A percentile compares a stretch with the other conserved stretches of the same genome.
Evolutionary conservation across 2,888 invertebrate genomes (phyloP).

Genomic region (Thelaira solivaga): DNA sequence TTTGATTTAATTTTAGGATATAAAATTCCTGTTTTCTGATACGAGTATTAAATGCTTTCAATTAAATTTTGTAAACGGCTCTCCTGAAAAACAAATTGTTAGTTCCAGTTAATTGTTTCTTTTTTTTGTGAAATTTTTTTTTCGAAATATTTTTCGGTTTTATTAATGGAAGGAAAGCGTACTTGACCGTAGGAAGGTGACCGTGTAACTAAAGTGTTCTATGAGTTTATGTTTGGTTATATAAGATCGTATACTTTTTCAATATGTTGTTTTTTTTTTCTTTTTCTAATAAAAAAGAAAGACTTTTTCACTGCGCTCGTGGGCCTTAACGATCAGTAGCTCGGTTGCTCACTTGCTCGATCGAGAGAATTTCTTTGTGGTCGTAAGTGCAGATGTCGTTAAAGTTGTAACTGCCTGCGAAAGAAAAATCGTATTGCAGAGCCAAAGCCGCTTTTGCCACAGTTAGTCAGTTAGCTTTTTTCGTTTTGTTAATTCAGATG

Average conservation of each 20-base stretch:
- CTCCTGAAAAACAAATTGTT: constrained; percentile 38
- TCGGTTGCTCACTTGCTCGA: constrained; percentile 34
- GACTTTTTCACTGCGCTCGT: constrained; percentile 38
- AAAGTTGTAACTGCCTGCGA: constrained; percentile 45
- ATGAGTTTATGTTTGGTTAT: constrained; percentile 75
- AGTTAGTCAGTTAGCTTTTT: constrained; percentile 1
- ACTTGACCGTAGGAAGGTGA: constrained; percentile 77
- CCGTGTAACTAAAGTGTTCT: constrained; percentile 77
- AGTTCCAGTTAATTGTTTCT: constrained; percentile 14
- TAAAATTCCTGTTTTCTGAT: constrained; percentile 21
- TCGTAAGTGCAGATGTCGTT: constrained; percentile 17
- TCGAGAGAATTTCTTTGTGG: constrained; percentile 43
- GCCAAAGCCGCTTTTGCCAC: constrained; percentile 58
- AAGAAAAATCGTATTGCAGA: constrained; percentile 53
- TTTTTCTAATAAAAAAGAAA: constrained; percentile 53
- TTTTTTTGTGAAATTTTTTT: too few species aligned
- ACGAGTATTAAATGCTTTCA: neutral
- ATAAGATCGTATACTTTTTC: constrained; percentile 75
- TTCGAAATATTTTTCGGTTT: constrained; percentile 50
- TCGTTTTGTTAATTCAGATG: neutral
- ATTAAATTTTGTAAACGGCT: constrained; percentile 1
- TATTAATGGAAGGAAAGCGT: constrained; percentile 69
- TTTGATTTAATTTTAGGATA: constrained; percentile 21
- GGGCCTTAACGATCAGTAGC: constrained; percentile 14
- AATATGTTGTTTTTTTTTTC: too few species aligned